Evolutionary conservation across 2,113 vertebrate species (phyloP), one percentile per base, ranked within the genome.

Genomic region (Xiphias gladius): DNA sequence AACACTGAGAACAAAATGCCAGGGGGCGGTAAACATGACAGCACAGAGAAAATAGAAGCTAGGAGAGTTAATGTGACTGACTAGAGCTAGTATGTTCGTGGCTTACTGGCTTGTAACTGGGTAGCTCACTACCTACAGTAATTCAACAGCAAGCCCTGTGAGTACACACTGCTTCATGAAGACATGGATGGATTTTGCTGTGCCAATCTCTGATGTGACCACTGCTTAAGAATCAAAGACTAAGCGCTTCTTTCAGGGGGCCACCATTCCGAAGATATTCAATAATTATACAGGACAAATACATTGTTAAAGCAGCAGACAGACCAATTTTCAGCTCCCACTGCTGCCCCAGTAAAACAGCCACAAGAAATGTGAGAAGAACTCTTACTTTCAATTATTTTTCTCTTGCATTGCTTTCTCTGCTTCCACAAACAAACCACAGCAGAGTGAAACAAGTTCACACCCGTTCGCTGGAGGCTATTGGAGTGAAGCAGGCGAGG

Each of bases 401-500:
- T 62, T 24, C 7, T 22, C 20, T 28, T 22, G 1, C 24, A 8
- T 14, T 17, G 1, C 41, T 68, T 63, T 41, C 55, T 32, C 22
- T 55, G 8, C 73, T 75, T 68, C 62, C 24, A n/a, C 24, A 19
- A 13, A 26, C 48, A 64, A 43, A 73, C 52, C 39, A 43, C 46
- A 58, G 66, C 64, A 3, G n/a, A 64, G 52, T 1, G 8, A 52
- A 69, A 28, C 62, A 73, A 58, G 14, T 24, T 43, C 62, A n/a
- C 68, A 14, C 30, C 55, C 3, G 26, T 17, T 68, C 81, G 52
- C 76, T 2, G 43, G 68, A 85, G 85, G 67, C 58, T 71, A 62
- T 41, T 61, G 24, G 50, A 74, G 52, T 17, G 17, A 73, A 86
- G 59, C 55, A 46, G 62, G 76, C 19, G 24, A 86, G 67, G 78